phyloP scores from a whole-genome alignment of 1,140 invertebrate species.

The Cherax quadricarinatus region DNA sequence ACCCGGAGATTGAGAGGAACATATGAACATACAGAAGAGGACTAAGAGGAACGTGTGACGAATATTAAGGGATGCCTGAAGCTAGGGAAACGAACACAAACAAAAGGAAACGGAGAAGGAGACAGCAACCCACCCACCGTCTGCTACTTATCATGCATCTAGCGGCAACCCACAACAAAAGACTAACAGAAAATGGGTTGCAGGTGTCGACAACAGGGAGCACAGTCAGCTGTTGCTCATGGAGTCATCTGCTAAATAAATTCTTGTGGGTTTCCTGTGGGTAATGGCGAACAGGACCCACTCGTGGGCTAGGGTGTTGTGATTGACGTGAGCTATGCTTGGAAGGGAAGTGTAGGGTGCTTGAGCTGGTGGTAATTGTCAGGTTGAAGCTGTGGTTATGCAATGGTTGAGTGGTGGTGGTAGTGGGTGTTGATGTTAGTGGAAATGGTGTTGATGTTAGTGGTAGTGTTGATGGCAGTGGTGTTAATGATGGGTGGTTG shows the following conservation, averaged over 20 bases:
- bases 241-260: constrained; percentile 37
- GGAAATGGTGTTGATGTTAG: not conserved
- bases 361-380: not conserved
- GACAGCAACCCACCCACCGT: not conserved
- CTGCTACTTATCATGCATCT: not conserved
- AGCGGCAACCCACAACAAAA: constrained; percentile 6
- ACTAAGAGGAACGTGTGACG: no score
- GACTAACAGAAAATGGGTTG: constrained; percentile 46
- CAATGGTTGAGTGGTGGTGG: not conserved
- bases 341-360: not conserved
- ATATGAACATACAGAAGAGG: no score
- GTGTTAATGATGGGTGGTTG: not conserved
- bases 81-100: not conserved
- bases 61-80: no score
- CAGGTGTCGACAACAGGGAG: not conserved
- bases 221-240: constrained; percentile 20
- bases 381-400: not conserved
- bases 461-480: not conserved
- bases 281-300: not conserved
- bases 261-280: constrained; percentile 41
- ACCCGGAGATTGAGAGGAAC: no score
- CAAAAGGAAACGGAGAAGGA: not conserved
- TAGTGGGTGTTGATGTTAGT: not conserved
- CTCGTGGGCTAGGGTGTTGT: not conserved
- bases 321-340: not conserved